Percentiles rank a stretch among this genome's conserved stretches.
Conservation (phyloP, 2,113 vertebrate genomes). For the Rhynchomys soricoides region DNA sequence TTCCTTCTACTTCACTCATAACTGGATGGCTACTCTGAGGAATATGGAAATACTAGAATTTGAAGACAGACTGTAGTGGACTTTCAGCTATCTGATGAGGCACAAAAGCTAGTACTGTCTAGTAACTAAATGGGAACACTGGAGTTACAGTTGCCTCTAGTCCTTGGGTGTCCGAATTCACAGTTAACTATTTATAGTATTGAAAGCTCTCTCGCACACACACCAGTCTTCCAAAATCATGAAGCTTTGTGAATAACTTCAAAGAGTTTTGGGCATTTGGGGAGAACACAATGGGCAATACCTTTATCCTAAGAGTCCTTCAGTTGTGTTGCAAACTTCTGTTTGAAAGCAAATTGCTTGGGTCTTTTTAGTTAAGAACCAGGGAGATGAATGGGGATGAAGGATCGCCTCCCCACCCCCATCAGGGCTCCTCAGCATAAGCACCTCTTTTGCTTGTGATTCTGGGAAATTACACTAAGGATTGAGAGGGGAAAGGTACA, state of each 20-base stretch:
- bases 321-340: neutral
- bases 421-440: neutral
- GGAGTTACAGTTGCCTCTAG: neutral
- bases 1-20: constrained; percentile 11
- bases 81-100: neutral
- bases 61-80: neutral
- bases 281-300: neutral
- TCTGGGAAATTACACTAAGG: neutral
- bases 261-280: constrained; percentile 9
- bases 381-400: neutral
- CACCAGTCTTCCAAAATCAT: constrained; percentile 25
- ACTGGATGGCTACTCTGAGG: neutral
- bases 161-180: constrained; percentile 16
- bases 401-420: neutral
- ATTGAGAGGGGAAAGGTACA: neutral
- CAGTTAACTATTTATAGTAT: neutral
- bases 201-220: neutral
- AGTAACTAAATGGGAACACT: neutral
- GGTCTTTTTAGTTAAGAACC: neutral
- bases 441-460: constrained; percentile 13
- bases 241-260: constrained; percentile 25
- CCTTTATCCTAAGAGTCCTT: neutral
- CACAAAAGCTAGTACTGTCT: neutral
- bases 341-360: constrained; percentile 33
- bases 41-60: neutral